Conservation (phyloP, 1,140 invertebrate species). For the Octopus sinensis region DNA sequence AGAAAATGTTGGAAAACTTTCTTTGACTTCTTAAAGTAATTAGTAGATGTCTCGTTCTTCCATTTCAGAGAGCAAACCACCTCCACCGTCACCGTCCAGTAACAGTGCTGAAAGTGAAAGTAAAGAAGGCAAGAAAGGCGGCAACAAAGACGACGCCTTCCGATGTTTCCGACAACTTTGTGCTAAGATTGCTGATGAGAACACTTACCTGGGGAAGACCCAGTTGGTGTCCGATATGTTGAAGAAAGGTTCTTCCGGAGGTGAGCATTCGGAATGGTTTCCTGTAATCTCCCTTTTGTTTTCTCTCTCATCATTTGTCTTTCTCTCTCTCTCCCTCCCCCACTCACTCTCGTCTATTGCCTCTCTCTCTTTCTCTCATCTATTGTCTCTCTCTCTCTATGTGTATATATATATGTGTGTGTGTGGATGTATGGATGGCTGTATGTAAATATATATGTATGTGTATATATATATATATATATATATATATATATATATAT, state of each 20-base stretch:
- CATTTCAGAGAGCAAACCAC: too few relatives aligned
- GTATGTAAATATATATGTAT: too few relatives aligned
- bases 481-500: too few relatives aligned
- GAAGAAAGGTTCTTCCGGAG: conserved; percentile 61
- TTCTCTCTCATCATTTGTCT: not conserved
- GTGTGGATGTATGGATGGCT: too few relatives aligned
- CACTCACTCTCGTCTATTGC: not conserved
- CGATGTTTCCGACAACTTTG: conserved; percentile 76
- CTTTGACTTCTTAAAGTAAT: too few relatives aligned
- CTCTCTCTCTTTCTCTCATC: not conserved
- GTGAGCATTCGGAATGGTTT: conserved; percentile 24
- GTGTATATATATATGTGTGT: not conserved
- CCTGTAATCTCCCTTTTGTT: not conserved
- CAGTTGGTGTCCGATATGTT: conserved; percentile 71
- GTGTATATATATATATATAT: too few relatives aligned
- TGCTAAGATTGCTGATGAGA: conserved; percentile 71
- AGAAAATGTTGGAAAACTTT: too few relatives aligned
- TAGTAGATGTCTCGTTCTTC: too few relatives aligned
- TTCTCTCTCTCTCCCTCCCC: not conserved
- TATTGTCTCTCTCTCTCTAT: not conserved
- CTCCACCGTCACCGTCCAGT: too few relatives aligned
- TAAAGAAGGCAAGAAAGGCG: not conserved
- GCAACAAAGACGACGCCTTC: conserved; percentile 62
- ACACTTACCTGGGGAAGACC: conserved; percentile 81
- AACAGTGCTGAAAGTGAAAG: not conserved